These are phyloP conservation scores for Drusus annulatus DNA, from an alignment of 1,140 invertebrate species.

Conservation along the genomic window DNA sequence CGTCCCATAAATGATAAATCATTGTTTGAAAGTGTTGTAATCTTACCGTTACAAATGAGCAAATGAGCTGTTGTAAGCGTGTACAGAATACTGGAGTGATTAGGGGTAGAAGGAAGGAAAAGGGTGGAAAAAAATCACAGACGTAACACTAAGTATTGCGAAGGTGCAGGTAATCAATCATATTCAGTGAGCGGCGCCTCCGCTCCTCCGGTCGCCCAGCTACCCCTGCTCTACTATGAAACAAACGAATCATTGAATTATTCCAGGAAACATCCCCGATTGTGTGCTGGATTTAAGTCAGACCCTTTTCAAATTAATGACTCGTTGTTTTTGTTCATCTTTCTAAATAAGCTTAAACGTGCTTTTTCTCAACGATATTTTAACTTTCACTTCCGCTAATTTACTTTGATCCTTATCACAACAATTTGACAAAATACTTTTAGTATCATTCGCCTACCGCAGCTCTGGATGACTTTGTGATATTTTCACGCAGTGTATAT, in stretches of 20 bases:
- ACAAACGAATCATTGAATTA: neutral
- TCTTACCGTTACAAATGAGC: neutral
- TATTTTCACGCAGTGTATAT: no score
- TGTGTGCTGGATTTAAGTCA: no score
- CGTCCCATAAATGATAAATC: slow-evolving; percentile 12
- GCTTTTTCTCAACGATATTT: no score
- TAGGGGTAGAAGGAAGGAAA: neutral
- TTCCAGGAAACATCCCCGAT: no score
- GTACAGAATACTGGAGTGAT: slow-evolving; percentile 19
- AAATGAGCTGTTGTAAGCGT: neutral
- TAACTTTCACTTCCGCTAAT: no score
- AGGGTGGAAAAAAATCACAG: slow-evolving; percentile 19
- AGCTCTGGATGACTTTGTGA: no score
- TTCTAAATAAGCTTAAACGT: no score
- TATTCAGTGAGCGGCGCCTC: slow-evolving; percentile 3
- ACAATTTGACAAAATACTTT: no score
- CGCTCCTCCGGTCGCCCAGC: neutral
- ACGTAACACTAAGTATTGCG: slow-evolving; percentile 1
- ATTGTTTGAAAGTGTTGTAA: slow-evolving; percentile 8
- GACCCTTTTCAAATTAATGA: no score
- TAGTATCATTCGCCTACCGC: no score
- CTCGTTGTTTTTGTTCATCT: no score
- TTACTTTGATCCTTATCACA: no score
- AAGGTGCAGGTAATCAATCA: slow-evolving; percentile 27
- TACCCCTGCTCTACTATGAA: slow-evolving; percentile 1